These are phyloP conservation scores for Cryptoblepharus egeriae DNA, from an alignment of 2,797 vertebrate genomes.

Conservation along the genomic window DNA sequence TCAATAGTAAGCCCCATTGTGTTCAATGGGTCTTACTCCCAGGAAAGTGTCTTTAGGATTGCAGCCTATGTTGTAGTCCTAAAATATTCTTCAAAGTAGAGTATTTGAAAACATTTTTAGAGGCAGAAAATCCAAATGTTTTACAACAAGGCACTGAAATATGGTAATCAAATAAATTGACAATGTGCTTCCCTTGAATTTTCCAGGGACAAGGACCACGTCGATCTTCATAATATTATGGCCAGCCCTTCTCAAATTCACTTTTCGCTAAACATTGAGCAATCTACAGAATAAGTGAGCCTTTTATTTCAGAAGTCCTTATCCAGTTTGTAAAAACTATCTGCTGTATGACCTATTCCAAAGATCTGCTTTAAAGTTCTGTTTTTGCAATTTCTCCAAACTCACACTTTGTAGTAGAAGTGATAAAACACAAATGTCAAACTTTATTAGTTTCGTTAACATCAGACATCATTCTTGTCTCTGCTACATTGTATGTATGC, in stretches of 20 bases:
- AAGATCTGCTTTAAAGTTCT: slow-evolving; percentile 52
- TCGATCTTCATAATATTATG: neutral
- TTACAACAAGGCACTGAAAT: neutral
- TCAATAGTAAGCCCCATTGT: no score
- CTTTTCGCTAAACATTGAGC: neutral
- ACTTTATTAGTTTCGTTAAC: slow-evolving; percentile 79
- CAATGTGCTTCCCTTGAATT: neutral
- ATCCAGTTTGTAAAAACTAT: neutral
- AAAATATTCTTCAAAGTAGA: neutral
- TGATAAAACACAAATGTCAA: slow-evolving; percentile 77
- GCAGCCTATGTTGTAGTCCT: neutral
- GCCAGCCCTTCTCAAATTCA: neutral
- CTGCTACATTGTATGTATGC: slow-evolving; percentile 71
- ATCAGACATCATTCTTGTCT: slow-evolving; percentile 78
- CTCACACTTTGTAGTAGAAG: slow-evolving; percentile 61
- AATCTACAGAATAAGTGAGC: neutral
- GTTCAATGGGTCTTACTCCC: no score
- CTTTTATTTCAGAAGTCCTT: neutral
- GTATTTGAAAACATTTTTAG: neutral
- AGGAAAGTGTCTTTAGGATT: no score
- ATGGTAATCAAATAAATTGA: neutral
- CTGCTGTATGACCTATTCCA: neutral
- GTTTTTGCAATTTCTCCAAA: slow-evolving; percentile 59
- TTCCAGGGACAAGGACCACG: neutral
- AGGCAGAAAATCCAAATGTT: neutral